A percentile compares a stretch with the other conserved stretches of the same genome.
These are phyloP conservation scores for Nothocercus nigrocapillus DNA, from an alignment of 2,113 vertebrate genomes.

Conservation along the genomic window DNA sequence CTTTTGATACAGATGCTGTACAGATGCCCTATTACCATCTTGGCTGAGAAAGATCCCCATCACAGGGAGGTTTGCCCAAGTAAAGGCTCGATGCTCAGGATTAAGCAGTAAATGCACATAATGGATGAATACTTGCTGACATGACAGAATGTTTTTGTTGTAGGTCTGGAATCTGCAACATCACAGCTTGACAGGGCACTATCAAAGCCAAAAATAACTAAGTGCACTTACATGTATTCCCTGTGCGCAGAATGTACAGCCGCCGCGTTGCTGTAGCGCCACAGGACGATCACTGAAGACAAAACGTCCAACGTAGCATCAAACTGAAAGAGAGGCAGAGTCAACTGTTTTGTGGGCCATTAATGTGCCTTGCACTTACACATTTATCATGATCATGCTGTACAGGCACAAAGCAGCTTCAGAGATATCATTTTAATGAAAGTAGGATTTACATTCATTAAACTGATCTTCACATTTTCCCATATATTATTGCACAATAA, in stretches of 20 bases:
- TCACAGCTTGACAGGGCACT: background rate
- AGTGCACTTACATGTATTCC: constrained; percentile 93
- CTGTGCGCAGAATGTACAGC: constrained; percentile 97
- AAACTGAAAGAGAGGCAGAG: constrained; percentile 83
- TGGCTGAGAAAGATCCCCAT: background rate
- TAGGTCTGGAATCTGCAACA: background rate
- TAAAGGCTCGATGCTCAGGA: background rate
- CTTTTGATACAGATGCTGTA: background rate
- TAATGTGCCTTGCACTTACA: background rate
- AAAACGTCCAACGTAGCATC: constrained; percentile 94
- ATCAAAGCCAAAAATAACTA: background rate
- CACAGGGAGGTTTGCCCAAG: background rate
- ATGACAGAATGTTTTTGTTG: background rate
- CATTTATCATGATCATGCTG: background rate
- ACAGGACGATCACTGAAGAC: constrained; percentile 94
- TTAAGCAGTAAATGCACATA: background rate
- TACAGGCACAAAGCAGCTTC: background rate
- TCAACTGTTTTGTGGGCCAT: background rate
- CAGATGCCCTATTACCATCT: background rate
- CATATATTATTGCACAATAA: background rate
- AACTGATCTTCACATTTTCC: background rate
- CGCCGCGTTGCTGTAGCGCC: constrained; percentile 98
- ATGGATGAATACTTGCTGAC: constrained; percentile 4
- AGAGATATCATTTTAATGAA: background rate
- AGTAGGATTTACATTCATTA: background rate